Evolutionary conservation across 1,140 invertebrate species (phyloP), one percentile per base, ranked within the genome.

Genomic region (Hyphantria cunea): DNA sequence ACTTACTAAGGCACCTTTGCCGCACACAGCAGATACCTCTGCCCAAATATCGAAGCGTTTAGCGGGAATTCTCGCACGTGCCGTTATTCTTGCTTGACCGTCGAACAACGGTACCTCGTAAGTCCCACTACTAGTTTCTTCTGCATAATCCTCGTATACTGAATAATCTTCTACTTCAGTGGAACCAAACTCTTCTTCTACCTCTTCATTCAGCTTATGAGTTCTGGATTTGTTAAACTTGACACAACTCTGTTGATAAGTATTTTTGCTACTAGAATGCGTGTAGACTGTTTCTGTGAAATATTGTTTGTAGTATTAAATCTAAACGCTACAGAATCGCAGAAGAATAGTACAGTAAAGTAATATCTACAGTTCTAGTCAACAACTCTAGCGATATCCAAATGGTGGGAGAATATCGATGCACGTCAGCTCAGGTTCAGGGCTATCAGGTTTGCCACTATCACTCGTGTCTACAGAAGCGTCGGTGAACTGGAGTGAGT

Each of bases 1-100:
- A 63, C 84, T 90, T 56, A 90, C 49, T 65, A 90, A 66, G 17
- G 86, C 74, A 11, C 87, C 87, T 55, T 76, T 76, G 6, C 79
- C 74, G 53, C 87, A 90, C 31, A 87, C 84, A 34, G 82, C 72
- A 4, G 88, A 84, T 32, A 90, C 82, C 68, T 90, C 88, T 6
- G 85, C 88, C 84, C 84, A 89, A 60, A 90, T 86, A 73, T 90
- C 88, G 53, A 90, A 90, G 34, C 80, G 72, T 60, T 89, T 88
- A 32, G 86, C 83, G 6, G 86, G 85, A 52, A 89, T 68, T 52
- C 76, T 72, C 44, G 75, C 76, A 7, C 80, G 77, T 13, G 81
- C 84, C 15, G 72, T 81, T 72, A 90, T 82, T 51, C 70, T 60
- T 6, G 86, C 80, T 11, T 68, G 67, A 9, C 87, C 85, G 59